Conservation (phyloP, 2,797 vertebrate species). For the Phylloscopus collybita region DNA sequence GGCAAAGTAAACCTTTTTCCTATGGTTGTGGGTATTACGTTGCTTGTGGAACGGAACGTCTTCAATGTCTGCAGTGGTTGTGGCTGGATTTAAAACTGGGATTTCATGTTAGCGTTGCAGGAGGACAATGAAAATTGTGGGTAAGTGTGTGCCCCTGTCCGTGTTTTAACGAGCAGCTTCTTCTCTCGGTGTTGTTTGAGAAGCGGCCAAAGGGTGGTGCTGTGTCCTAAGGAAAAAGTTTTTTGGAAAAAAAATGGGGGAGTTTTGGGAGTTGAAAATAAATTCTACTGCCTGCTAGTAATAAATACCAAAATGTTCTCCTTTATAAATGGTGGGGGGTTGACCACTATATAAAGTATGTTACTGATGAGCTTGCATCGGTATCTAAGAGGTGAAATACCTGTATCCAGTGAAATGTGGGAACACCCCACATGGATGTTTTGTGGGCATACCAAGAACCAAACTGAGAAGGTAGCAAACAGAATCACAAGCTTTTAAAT, state of each 20-base stretch:
- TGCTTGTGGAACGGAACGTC: neutral
- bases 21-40: fast-evolving
- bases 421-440: fast-evolving
- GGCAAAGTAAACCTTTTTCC: neutral
- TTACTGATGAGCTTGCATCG: neutral
- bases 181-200: fast-evolving
- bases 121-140: neutral
- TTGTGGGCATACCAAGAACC: neutral
- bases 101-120: neutral
- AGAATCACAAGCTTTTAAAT: neutral
- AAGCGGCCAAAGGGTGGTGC: neutral
- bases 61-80: neutral
- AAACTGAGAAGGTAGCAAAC: neutral
- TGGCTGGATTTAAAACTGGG: neutral
- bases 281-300: neutral
- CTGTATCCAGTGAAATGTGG: neutral
- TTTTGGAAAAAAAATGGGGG: fast-evolving
- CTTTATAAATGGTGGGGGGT: neutral
- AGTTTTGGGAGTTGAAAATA: neutral
- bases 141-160: neutral
- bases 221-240: neutral
- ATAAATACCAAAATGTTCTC: neutral
- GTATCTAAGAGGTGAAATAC: neutral
- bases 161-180: fast-evolving
- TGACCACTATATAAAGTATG: fast-evolving